These are phyloP conservation scores for Phorcus lineatus DNA, from an alignment of 2,888 invertebrate genomes.

Conservation along the genomic window DNA sequence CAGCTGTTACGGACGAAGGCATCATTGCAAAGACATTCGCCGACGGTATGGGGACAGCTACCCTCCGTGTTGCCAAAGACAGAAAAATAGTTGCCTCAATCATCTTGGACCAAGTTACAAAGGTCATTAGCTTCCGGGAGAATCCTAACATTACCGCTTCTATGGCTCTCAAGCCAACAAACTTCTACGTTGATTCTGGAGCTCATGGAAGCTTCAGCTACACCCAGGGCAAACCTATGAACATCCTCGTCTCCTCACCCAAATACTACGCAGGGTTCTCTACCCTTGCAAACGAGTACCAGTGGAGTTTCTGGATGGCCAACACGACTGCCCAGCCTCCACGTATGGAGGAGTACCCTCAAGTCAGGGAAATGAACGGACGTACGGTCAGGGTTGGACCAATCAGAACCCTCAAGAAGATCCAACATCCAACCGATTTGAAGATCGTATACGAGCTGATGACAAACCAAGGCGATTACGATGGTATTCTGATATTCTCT, in stretches of 20 bases:
- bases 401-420: background rate
- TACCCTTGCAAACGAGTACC: background rate
- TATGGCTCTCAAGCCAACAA: background rate
- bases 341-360: slow-evolving; percentile 7
- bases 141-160: background rate
- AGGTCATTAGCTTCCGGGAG: background rate
- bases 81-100: background rate
- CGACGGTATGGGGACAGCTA: background rate
- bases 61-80: background rate
- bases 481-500: slow-evolving; percentile 13
- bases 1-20: slow-evolving; percentile 9
- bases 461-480: slow-evolving; percentile 3
- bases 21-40: background rate
- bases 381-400: slow-evolving; percentile 5
- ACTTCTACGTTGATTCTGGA: background rate
- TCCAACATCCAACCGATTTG: background rate
- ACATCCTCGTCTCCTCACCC: background rate
- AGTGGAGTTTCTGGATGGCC: slow-evolving; percentile 19
- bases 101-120: slow-evolving; percentile 6
- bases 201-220: background rate
- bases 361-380: background rate
- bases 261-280: background rate
- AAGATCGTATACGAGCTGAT: slow-evolving; percentile 5
- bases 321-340: background rate
- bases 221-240: background rate